Evolutionary conservation across 2,113 vertebrate genomes (phyloP).

Genomic region (Talpa occidentalis): DNA sequence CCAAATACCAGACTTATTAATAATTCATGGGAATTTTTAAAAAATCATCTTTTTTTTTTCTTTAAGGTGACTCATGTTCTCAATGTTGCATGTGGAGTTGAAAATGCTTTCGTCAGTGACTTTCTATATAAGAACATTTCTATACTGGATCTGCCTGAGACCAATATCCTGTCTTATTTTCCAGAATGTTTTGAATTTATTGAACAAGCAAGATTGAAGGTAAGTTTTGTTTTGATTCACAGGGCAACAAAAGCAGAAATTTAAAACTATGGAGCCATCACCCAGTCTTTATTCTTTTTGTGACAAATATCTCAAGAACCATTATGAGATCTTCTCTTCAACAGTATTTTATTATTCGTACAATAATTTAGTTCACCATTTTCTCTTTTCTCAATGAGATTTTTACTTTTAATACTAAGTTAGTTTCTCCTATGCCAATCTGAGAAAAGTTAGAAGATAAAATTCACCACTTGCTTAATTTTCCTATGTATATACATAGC

Average conservation of each 20-base stretch:
- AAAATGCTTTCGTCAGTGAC: slow-evolving; percentile 92
- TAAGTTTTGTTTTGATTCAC: slow-evolving; percentile 78
- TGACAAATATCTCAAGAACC: not conserved
- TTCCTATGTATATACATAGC: not conserved
- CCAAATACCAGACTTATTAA: not conserved
- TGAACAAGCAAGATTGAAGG: slow-evolving; percentile 91
- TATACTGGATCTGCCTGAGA: slow-evolving; percentile 96
- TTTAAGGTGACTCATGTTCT: slow-evolving; percentile 95
- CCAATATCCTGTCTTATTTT: slow-evolving; percentile 91
- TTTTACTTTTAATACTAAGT: slow-evolving; percentile 1
- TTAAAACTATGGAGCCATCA: not conserved
- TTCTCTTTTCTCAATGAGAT: not conserved
- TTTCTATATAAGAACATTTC: slow-evolving; percentile 89
- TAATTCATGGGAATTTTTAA: not conserved
- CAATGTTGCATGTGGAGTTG: slow-evolving; percentile 96
- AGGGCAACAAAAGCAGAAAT: slow-evolving; percentile 48
- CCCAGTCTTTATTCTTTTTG: slow-evolving; percentile 13
- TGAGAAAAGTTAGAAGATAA: slow-evolving; percentile 30
- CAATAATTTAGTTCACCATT: not conserved
- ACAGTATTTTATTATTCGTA: slow-evolving; percentile 26
- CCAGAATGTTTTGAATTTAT: slow-evolving; percentile 96
- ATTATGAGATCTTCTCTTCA: not conserved
- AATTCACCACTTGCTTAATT: not conserved
- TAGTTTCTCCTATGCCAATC: not conserved
- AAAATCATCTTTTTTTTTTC: not conserved